Base-by-base conservation (phyloP, 2,797 vertebrate genomes). In the Sorex maritimensis region DNA sequence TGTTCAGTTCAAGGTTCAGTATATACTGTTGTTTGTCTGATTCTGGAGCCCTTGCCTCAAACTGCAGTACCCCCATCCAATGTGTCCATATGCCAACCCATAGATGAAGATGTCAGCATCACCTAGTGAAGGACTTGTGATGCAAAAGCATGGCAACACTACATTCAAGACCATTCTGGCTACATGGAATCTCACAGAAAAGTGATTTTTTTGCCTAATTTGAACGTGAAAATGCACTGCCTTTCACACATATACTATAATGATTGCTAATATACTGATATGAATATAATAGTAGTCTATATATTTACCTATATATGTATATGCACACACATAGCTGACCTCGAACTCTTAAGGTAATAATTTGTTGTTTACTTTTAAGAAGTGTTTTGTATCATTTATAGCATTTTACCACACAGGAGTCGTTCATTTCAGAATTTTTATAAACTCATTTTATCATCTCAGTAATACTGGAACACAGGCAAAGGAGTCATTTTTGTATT, bases 401-500 rank as follows among this genome's bases (percentile, higher is more conserved):
- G 71, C 78, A 21, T 21, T 63, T 72, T 30, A 5, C 38, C 90
- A 13, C 65, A 73, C n/a, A 81, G 13, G 6, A 86, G 55, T 12
- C 15, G 65, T 92, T 74, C 17, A 52, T 73, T 90, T 92, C 77
- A 81, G 58, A 84, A 61, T 19, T 63, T 75, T 30, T 79, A 75
- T 72, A 58, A 75, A 73, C 15, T 86, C 26, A 15, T 78, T 81
- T 80, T 65, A 63, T 81, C 63, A 83, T 93, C 28, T 88, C 13
- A 30, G 6, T 34, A 91, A 58, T 26, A 30, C 21, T 69, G 19
- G 23, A 84, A 80, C 11, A 61, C 4, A 44, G 10, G 4, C 30
- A 15, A 24, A 87, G 61, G 1, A 58, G 11, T 74, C 80, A n/a
- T 78, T 89, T 84, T 63, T 89, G 69, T 88, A 28, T 58, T 49